A percentile compares a stretch with the other conserved stretches of the same genome.
phyloP scores from a whole-genome alignment of 30 jellyfish, hydroid and myxozoan genomes.

The Turritopsis rubra region DNA sequence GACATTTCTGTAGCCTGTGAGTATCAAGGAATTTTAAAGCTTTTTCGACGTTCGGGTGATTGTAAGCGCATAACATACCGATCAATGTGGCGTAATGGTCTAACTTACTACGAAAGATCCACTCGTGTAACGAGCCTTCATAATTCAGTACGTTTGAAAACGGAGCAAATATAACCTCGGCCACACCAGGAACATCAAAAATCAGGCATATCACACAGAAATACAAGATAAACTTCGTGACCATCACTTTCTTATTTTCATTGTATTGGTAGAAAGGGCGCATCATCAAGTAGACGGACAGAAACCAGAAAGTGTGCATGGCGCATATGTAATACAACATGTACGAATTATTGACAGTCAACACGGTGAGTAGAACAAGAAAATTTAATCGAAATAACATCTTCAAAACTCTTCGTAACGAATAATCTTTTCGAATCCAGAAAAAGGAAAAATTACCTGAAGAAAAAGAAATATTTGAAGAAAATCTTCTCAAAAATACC shows the following conservation, averaged over 20 bases:
- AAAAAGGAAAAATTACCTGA: slow-evolving; percentile 92
- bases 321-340: slow-evolving; percentile 93
- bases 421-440: slow-evolving; percentile 88
- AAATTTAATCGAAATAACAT: slow-evolving; percentile 77
- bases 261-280: slow-evolving; percentile 87
- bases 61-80: slow-evolving; percentile 93
- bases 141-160: slow-evolving; percentile 39
- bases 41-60: slow-evolving; percentile 68
- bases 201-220: slow-evolving; percentile 40
- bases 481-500: too few relatives aligned
- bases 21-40: slow-evolving; percentile 21
- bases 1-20: neutral
- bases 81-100: slow-evolving; percentile 83
- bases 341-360: slow-evolving; percentile 70
- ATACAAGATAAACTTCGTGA: slow-evolving; percentile 47
- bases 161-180: slow-evolving; percentile 66
- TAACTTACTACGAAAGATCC: slow-evolving; percentile 87
- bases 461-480: neutral
- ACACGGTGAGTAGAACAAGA: slow-evolving; percentile 51
- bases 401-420: slow-evolving; percentile 68
- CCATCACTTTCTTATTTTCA: slow-evolving; percentile 60
- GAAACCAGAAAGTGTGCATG: slow-evolving; percentile 97
- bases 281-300: slow-evolving; percentile 93
- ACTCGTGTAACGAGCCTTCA: slow-evolving; percentile 69
- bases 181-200: slow-evolving; percentile 71